Base-by-base conservation (phyloP, 2,888 invertebrate species). In the Hirtodrosophila cameraria region DNA sequence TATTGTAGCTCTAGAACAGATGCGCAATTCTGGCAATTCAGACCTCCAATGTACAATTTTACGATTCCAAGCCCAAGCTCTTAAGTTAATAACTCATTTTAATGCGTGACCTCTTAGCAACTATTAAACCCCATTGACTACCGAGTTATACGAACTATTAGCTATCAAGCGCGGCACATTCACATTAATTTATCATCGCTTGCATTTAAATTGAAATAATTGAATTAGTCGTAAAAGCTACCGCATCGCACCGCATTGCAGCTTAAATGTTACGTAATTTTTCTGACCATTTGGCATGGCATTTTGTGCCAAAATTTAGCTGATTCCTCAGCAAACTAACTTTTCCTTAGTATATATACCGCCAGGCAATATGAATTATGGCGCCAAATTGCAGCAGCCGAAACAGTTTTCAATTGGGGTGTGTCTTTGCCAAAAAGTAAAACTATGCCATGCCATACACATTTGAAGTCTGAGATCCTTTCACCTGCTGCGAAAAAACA, bases 401-500 rank as follows among this genome's bases (percentile, higher is more conserved):
- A 49, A 36, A 30, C 43, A 57, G 49, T 60, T 76, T 74, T 46
- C 18, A 33, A 31, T 30, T 41, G 67, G 84, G 77, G 84, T 80
- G 77, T 83, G 77, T 49, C 58, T 52, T 50, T 55, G 59, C 42
- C 50, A 54, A 58, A n/a, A 48, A 75, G 45, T 61, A 42, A 59
- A 61, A 58, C 58, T 55, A 38, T 46, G 39, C 20, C 50, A 49
- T 31, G 16, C 13, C 12, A 31, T 11, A 35, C 23, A 35, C 41
- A 58, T n/a, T 25, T 18, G 6, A 20, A n/a, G 53, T n/a, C 33
- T 27, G 7, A 33, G 50, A 75, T 85, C 79, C 79, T 80, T 80
- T 80, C 79, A 80, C 79, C 79, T 85, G 83, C 61, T 57, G 45
- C 12, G n/a, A 38, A 36, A n/a, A 72, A 85, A 80, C 86, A 85